A percentile compares a stretch with the other conserved stretches of the same genome.
Conservation (phyloP, 2,113 vertebrate species). For the Tamias sibiricus region DNA sequence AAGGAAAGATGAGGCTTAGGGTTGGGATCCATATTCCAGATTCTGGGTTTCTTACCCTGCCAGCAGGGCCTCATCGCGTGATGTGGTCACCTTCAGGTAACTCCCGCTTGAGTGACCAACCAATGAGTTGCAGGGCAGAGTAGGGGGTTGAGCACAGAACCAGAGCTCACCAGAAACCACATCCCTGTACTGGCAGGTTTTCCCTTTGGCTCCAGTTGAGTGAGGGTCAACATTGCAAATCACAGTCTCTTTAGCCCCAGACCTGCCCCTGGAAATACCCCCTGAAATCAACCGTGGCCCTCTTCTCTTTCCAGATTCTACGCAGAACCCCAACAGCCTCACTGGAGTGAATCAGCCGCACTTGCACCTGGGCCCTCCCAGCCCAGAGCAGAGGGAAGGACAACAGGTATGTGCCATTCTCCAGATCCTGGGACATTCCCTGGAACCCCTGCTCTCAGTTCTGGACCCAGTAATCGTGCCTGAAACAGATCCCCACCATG, state of each 20-base stretch:
- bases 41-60: constrained; percentile 52
- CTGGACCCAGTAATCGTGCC: constrained; percentile 39
- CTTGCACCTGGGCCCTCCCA: constrained; percentile 46
- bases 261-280: constrained; percentile 75
- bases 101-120: constrained; percentile 76
- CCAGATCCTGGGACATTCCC: constrained; percentile 42
- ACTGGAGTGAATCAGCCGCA: constrained; percentile 72
- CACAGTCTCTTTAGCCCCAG: background rate
- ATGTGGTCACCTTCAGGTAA: constrained; percentile 70
- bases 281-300: constrained; percentile 71
- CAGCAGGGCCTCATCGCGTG: constrained; percentile 65
- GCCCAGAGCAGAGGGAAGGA: constrained; percentile 69
- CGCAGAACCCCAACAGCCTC: constrained; percentile 62
- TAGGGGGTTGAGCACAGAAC: constrained; percentile 74
- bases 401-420: constrained; percentile 74
- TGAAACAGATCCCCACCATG: constrained; percentile 70
- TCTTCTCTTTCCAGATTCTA: constrained; percentile 49
- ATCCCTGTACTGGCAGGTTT: constrained; percentile 76
- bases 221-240: constrained; percentile 78
- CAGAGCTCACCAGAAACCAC: constrained; percentile 71
- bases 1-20: background rate
- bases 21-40: background rate
- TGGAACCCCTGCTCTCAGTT: background rate
- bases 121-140: constrained; percentile 75
- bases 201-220: background rate